These are phyloP conservation scores for Eucriotettix oculatus DNA, from an alignment of 2,888 invertebrate genomes.

Conservation along the genomic window DNA sequence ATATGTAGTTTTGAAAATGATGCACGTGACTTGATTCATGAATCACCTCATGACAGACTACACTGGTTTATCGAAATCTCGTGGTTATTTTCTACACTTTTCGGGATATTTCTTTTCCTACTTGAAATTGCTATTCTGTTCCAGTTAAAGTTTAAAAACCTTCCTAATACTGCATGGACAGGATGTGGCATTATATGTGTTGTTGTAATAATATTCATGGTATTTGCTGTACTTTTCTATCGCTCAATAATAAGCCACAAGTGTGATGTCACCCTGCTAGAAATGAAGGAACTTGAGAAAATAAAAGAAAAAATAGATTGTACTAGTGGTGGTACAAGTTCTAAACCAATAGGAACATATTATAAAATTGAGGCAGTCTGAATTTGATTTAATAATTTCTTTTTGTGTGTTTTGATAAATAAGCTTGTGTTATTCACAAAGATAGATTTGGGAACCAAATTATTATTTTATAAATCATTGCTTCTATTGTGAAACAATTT, in stretches of 20 bases:
- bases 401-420: too few relatives aligned
- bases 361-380: too few relatives aligned
- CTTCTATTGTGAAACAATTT: too few relatives aligned
- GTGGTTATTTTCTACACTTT: constrained; percentile 91
- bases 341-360: too few relatives aligned
- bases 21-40: constrained; percentile 69
- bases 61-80: constrained; percentile 95
- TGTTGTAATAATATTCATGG: constrained; percentile 77
- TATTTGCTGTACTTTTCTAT: constrained; percentile 92
- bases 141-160: constrained; percentile 91
- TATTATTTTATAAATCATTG: too few relatives aligned
- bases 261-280: constrained; percentile 71
- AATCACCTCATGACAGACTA: constrained; percentile 73
- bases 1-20: constrained; percentile 65
- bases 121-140: constrained; percentile 91
- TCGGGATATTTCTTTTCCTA: constrained; percentile 83
- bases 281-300: constrained; percentile 69
- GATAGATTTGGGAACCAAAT: too few relatives aligned
- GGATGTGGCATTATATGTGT: constrained; percentile 85
- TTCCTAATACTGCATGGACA: constrained; percentile 71
- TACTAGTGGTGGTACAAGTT: too few relatives aligned
- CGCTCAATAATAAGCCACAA: constrained; percentile 83
- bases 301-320: constrained; percentile 67
- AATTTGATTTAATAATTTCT: too few relatives aligned
- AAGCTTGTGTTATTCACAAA: too few relatives aligned